These are phyloP conservation scores for Python bivittatus DNA, from an alignment of 2,113 vertebrate genomes.

Conservation along the genomic window DNA sequence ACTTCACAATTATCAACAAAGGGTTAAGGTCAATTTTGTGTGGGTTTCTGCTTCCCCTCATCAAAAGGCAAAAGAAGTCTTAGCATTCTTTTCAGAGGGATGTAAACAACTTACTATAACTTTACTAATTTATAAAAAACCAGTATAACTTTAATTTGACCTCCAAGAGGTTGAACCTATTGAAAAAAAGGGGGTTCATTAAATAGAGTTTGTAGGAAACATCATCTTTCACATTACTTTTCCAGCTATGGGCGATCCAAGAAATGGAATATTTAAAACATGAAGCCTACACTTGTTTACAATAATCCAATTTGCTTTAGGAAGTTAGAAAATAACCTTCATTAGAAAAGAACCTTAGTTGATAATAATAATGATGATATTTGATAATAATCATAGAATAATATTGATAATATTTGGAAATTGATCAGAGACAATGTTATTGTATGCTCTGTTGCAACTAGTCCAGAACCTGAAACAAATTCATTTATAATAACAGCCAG, in stretches of 20 bases:
- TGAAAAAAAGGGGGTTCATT: conserved; percentile 16
- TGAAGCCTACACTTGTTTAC: background rate
- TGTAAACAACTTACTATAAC: too few relatives aligned
- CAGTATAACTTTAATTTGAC: background rate
- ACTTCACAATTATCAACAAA: background rate
- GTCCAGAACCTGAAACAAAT: background rate
- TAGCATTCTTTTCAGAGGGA: background rate
- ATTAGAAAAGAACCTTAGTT: too few relatives aligned
- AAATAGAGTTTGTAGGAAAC: background rate
- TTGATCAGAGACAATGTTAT: background rate
- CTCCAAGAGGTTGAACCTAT: background rate
- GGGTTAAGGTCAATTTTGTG: background rate
- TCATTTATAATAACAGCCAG: background rate
- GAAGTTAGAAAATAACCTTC: background rate
- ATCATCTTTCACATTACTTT: background rate
- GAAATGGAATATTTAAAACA: background rate
- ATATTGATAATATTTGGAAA: conserved; percentile 1
- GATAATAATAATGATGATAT: background rate
- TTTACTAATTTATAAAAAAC: background rate
- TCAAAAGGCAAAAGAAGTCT: background rate
- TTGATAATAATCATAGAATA: too few relatives aligned
- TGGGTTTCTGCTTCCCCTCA: too few relatives aligned
- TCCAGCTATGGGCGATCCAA: background rate
- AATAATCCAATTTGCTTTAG: background rate
- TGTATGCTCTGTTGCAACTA: background rate